phyloP scores from a whole-genome alignment of 2,113 vertebrate genomes.

The Eulacestoma nigropectus region DNA sequence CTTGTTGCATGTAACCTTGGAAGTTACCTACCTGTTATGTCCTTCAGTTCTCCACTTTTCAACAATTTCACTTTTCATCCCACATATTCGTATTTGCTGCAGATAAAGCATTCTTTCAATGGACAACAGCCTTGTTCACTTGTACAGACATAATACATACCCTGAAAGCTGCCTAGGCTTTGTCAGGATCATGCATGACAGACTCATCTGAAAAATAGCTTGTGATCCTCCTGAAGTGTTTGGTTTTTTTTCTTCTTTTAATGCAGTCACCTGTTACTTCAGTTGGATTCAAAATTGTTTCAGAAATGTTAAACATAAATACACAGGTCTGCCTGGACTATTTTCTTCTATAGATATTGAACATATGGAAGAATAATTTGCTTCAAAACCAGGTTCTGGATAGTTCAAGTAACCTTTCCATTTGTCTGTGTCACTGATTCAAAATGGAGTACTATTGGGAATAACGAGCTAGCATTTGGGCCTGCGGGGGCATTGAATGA shows the following conservation, averaged over 20 bases:
- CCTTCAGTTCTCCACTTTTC: not conserved
- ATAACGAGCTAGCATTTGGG: not conserved
- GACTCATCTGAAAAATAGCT: not conserved
- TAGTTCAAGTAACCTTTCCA: not conserved
- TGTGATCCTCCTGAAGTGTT: not conserved
- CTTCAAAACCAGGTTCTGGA: not conserved
- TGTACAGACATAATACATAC: not conserved
- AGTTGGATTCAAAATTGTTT: not conserved
- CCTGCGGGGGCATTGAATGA: not conserved
- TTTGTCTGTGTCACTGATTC: not conserved
- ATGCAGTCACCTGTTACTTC: not conserved
- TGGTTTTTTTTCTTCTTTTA: not conserved
- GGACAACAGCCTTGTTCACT: not conserved
- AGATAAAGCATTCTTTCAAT: not conserved
- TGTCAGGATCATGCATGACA: not conserved
- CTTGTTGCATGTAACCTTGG: not conserved
- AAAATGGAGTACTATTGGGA: not conserved
- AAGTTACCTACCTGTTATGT: not conserved
- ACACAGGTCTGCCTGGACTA: not conserved
- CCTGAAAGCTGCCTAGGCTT: not conserved
- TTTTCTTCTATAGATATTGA: not conserved
- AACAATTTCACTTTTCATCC: not conserved
- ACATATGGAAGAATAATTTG: not conserved
- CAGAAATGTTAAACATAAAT: not conserved
- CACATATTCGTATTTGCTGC: not conserved